phyloP scores from a whole-genome alignment of 2,113 vertebrate genomes.

The Ctenomys sociabilis region DNA sequence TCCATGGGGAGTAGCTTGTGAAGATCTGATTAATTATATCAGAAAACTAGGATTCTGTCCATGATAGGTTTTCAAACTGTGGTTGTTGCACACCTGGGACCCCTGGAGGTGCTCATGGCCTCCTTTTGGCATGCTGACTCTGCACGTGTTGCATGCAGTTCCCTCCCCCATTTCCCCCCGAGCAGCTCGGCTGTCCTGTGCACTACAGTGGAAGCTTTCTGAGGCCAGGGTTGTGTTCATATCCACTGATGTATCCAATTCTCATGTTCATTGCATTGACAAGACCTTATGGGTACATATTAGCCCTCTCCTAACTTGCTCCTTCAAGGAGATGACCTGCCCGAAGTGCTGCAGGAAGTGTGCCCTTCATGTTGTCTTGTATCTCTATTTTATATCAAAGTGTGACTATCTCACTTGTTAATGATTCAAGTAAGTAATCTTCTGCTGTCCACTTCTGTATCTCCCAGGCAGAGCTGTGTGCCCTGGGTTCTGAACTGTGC shows the following conservation, averaged over 20 bases:
- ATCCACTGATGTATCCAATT: neutral
- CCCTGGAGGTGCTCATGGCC: neutral
- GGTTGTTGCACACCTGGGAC: neutral
- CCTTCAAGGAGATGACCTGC: neutral
- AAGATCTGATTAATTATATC: neutral
- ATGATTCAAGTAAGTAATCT: neutral
- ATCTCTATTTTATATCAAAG: neutral
- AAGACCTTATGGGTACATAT: neutral
- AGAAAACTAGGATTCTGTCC: neutral
- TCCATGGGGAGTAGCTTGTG: neutral
- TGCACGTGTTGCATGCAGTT: neutral
- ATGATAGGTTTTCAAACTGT: neutral
- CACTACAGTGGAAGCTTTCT: neutral
- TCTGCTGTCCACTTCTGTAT: neutral
- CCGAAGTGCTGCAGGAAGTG: neutral
- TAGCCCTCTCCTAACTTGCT: neutral
- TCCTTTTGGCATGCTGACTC: no score
- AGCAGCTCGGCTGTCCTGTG: neutral
- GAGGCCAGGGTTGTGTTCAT: neutral
- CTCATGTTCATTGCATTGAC: rapidly evolving
- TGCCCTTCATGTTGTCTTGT: neutral
- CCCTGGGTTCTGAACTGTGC: neutral
- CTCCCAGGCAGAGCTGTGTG: neutral
- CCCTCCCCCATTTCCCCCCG: rapidly evolving
- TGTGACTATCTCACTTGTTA: neutral